Evolutionary conservation across 2,888 invertebrate species (phyloP), one percentile per base, ranked within the genome.

Genomic region (Drosophila peninsularis): DNA sequence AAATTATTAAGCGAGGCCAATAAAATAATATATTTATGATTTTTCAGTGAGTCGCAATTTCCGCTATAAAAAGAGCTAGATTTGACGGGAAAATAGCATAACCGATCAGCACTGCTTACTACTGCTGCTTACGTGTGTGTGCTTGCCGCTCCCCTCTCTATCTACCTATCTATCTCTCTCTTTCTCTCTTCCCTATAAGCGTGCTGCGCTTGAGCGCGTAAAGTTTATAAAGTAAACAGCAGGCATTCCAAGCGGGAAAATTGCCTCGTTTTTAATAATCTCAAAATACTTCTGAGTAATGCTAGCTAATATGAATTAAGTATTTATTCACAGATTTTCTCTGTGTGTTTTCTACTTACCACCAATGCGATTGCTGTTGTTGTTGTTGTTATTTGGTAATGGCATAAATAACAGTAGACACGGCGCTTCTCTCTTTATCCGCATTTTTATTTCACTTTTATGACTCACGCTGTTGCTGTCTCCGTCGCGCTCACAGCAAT

Each of bases 371-470:
- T 75, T 86, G 61, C 37, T 67, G 42, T 37, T 66, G 47, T 50
- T 82, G 69, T 76, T 79, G 69, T 74, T 82, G 64, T 81, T 85
- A 66, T 76, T 85, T 88, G 69, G 71, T 72, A 90, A 90, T 90
- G 95, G 94, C 90, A 94, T 93, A 84, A 94, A 94, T 89, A 95
- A 92, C 78, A 95, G 94, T 81, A 95, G 93, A 91, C 94, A 95
- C 82, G 94, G 94, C 78, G 94, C 94, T 91, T 94, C 94, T 92
- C 94, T 93, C 93, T 94, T 95, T 90, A 95, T 94, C 93, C 95
- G 94, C 95, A 95, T 95, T 90, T 93, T 93, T 90, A 91, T 92
- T 91, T 92, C 92, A 92, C 92, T 92, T 92, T 90, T 92, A 90
- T 92, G 92, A 92, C 91, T 92, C 92, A 92, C 92, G 89, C 91